phyloP scores from a whole-genome alignment of 2,113 vertebrate species.

The Phaetusa simplex region DNA sequence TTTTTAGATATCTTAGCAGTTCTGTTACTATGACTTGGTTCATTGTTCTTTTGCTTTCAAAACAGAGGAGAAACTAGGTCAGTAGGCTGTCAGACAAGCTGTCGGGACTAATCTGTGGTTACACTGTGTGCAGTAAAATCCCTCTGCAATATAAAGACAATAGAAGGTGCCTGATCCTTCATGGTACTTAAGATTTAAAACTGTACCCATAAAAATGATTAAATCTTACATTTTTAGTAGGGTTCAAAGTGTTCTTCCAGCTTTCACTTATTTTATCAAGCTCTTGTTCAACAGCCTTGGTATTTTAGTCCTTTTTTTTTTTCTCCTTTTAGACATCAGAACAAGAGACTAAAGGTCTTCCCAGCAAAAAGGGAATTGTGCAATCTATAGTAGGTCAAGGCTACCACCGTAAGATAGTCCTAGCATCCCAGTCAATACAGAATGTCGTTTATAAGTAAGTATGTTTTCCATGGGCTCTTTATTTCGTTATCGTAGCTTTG shows the following conservation, averaged over 20 bases:
- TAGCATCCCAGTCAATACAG: conserved; percentile 94
- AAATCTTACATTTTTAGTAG: neutral
- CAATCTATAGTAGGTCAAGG: conserved; percentile 96
- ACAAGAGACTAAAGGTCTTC: conserved; percentile 96
- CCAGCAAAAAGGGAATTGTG: conserved; percentile 98
- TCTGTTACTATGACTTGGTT: neutral
- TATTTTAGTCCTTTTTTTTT: neutral
- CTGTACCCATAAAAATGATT: neutral
- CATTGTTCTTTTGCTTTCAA: conserved; percentile 52
- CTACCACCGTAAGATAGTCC: conserved; percentile 96
- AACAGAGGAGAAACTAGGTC: conserved; percentile 57
- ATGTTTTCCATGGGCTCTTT: neutral
- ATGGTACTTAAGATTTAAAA: neutral
- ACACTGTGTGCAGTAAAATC: conserved; percentile 3
- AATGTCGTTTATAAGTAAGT: conserved; percentile 94
- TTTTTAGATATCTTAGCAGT: neutral
- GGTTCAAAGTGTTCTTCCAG: neutral
- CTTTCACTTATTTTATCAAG: neutral
- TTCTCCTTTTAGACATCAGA: conserved; percentile 84
- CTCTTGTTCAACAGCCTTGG: neutral
- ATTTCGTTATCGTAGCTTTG: neutral
- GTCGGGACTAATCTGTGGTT: conserved; percentile 46
- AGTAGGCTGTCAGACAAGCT: conserved; percentile 57
- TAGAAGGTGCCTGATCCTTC: conserved; percentile 10
- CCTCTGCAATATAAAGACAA: conserved; percentile 10